Conservation (phyloP, 2,797 vertebrate genomes). For the Ptychobarbus kaznakovi region DNA sequence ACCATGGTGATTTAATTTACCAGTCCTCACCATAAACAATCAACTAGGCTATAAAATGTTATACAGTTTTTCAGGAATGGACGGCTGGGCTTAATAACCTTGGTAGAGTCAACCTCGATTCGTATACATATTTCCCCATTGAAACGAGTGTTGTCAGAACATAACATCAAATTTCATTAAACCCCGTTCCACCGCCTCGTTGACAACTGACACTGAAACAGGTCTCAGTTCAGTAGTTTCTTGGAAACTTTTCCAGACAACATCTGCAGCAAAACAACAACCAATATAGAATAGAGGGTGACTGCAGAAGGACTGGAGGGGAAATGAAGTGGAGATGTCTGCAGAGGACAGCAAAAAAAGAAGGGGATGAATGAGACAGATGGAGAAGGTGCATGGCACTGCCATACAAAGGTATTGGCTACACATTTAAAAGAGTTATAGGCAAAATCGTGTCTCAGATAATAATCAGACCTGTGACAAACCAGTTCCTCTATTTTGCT, state of each 20-base stretch:
- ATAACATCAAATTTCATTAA: slow-evolving; percentile 14
- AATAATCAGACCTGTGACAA: not conserved
- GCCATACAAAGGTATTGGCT: not conserved
- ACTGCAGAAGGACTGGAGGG: slow-evolving; percentile 30
- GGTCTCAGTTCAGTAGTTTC: slow-evolving; percentile 18
- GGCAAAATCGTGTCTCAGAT: not conserved
- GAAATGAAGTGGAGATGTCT: slow-evolving; percentile 44
- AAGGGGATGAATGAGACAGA: slow-evolving; percentile 36
- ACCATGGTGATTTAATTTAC: slow-evolving; percentile 63
- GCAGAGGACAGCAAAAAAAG: slow-evolving; percentile 20
- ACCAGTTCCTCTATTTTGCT: not conserved
- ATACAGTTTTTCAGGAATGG: slow-evolving; percentile 1
- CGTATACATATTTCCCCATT: slow-evolving; percentile 23
- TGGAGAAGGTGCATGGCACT: slow-evolving; percentile 30
- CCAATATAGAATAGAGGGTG: not conserved
- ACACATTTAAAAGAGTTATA: not conserved
- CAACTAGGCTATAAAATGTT: slow-evolving; percentile 59
- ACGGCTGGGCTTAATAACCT: not conserved
- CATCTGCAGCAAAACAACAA: slow-evolving; percentile 31
- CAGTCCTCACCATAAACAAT: slow-evolving; percentile 51
- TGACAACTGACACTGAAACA: slow-evolving; percentile 30
- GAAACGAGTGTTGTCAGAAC: not conserved
- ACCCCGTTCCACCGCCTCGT: not conserved
- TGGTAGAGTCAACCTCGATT: not conserved
- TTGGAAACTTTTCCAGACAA: slow-evolving; percentile 37